Base-by-base conservation (phyloP, 2,888 invertebrate genomes). In the Blomia tropicalis region DNA sequence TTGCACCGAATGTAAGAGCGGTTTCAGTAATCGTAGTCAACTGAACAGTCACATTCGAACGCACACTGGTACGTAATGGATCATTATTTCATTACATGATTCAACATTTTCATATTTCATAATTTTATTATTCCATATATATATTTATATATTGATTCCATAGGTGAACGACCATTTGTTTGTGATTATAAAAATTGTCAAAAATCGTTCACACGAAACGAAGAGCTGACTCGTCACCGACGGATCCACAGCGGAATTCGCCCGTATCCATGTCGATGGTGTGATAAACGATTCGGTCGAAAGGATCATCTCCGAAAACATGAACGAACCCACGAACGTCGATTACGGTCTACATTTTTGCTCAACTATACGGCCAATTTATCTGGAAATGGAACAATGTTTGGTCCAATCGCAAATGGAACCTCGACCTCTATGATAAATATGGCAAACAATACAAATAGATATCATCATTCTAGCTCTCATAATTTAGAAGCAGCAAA, bases 291-390 rank as follows among this genome's bases (percentile, higher is more conserved):
- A 66, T 95, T 93, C 72, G 92, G 92, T 0, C 79, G 93, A 47
- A 84, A 91, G 69, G 93, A 95, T 73, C 93, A 95, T 72, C 77
- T 95, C 63, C 90, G 90, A 75, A 95, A 93, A 71, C 93, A 95
- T 72, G 83, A 84, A 64, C 82, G 87, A 70, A 92, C 90, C 0
- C 92, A 93, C 69, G 71, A 72, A 62, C 56, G 68, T 19, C 67
- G 64, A 17, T 51, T 65, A 22, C 64, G 53, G 17, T 32, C 36
- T 2, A 59, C 44, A 14, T 31, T 58, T 25, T 59, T 53, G 22
- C 41, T 43, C 43, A 43, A 43, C 44, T 59, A 36, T 25, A 56
- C 32, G 25, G 56, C 56, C 32, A 32, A 23, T 56, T 14, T 56
- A 11, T 17, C 30, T n/a, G 22, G 41, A 17, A n/a, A 14, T 41